Base-by-base conservation (phyloP, 1,140 invertebrate species). In the Sminthurides bifidus region DNA sequence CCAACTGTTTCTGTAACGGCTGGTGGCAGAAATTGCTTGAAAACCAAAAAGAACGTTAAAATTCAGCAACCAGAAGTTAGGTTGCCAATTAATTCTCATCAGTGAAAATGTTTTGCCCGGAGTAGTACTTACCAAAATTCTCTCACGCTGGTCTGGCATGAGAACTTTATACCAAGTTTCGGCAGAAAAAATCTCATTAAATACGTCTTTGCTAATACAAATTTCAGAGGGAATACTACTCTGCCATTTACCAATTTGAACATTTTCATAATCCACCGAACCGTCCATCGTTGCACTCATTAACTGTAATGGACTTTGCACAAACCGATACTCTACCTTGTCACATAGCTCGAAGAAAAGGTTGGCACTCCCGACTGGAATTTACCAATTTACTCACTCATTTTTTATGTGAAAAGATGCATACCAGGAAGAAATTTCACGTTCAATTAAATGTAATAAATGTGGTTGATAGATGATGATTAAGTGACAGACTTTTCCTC, bases 121-220 rank as follows among this genome's bases (percentile, higher is more conserved):
- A 4, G 8, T 23, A 38, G 17, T 37, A 10, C 52, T 55, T 59
- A 64, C 63, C 41, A 57, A 21, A 49, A 64, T 61, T 29, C 59
- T 46, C 10, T 59, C 53, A 14, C 52, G 24, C 27, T 61, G 59
- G 17, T 59, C 59, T 4, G 54, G 44, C n/a, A 29, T 56, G 6
- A 64, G 27, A 37, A 61, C 44, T 31, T 54, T 61, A 35, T 56
- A 49, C 63, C 63, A 64, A 23, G 63, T 64, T 17, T 64, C 52
- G 17, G 53, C 4, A 1, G 63, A 64, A 43, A 64, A 64, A 10
- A 64, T 59, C 41, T 61, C 53, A 15, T 59, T 54, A 31, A 64
- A 64, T 51, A 64, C 57, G 27, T 58, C 44, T 29, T 27, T 43
- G 31, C 59, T 54, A 5, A 60, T 61, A 52, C 63, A 64, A 30